phyloP scores from a whole-genome alignment of 2,888 invertebrate species.

The Latrodectus hesperus region DNA sequence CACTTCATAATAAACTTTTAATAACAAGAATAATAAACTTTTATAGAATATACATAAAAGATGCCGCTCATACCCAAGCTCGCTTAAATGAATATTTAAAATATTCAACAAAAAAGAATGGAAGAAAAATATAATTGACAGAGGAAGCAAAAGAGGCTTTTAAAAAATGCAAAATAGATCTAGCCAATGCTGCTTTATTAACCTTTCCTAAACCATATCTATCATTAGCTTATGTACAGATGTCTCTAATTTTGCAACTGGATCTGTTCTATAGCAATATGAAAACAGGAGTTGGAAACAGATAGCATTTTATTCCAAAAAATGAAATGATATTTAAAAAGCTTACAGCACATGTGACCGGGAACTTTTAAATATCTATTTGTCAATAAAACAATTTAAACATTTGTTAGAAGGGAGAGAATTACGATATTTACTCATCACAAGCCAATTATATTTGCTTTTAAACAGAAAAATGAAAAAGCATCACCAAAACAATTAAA shows the following conservation, averaged over 20 bases:
- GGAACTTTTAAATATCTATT: conserved; percentile 71
- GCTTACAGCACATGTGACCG: conserved; percentile 31
- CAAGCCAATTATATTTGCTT: conserved; percentile 71
- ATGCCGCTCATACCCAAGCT: neutral
- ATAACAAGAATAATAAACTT: conserved; percentile 65
- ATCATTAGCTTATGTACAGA: conserved; percentile 71
- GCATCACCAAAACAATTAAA: conserved; percentile 71
- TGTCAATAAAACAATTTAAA: conserved; percentile 17
- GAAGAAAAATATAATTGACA: conserved; percentile 14
- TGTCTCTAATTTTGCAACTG: conserved; percentile 74
- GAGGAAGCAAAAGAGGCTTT: conserved; percentile 1
- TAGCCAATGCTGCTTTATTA: conserved; percentile 42
- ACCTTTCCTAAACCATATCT: conserved; percentile 31
- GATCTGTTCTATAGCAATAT: conserved; percentile 72
- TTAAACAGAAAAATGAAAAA: conserved; percentile 72
- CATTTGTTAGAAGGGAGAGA: conserved; percentile 65
- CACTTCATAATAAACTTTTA: conserved; percentile 34
- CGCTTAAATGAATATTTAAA: neutral
- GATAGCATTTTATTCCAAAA: conserved; percentile 39
- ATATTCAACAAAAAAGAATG: conserved; percentile 12
- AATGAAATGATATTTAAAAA: conserved; percentile 14
- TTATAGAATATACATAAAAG: conserved; percentile 54
- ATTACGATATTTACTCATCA: conserved; percentile 23
- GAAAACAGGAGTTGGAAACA: conserved; percentile 67
- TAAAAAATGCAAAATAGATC: conserved; percentile 21